Evolutionary conservation across 2,888 invertebrate genomes (phyloP).

Genomic region (Zhuqinia jingwanae): DNA sequence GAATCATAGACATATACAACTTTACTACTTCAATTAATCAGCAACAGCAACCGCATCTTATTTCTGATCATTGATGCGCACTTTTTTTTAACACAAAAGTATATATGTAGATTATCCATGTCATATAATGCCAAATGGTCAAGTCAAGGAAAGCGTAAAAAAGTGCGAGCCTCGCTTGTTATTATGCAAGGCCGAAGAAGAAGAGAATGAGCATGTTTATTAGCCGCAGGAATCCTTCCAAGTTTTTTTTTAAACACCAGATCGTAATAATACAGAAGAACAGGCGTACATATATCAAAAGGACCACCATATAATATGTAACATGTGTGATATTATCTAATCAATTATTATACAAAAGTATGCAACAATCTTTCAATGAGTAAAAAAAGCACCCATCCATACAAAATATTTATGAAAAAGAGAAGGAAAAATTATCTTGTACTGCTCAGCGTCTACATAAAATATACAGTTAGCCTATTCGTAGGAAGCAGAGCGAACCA

Average conservation of each 20-base stretch:
- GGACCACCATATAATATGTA: conserved; percentile 13
- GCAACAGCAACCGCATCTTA: neutral
- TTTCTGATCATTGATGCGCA: conserved; percentile 8
- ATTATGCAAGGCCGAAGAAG: conserved; percentile 61
- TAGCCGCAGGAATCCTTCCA: conserved; percentile 52
- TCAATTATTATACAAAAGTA: conserved; percentile 12
- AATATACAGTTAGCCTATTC: conserved; percentile 68
- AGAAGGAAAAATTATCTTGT: conserved; percentile 5
- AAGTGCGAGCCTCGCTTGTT: conserved; percentile 55
- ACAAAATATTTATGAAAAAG: neutral
- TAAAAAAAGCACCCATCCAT: neutral
- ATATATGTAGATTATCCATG: neutral
- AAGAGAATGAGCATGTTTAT: neutral
- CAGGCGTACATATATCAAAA: neutral
- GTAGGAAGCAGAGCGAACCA: conserved; percentile 69
- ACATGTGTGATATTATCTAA: neutral
- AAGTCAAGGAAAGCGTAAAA: conserved; percentile 48
- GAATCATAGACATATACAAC: neutral
- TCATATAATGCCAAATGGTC: neutral
- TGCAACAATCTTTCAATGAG: conserved; percentile 36
- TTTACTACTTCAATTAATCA: neutral
- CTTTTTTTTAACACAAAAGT: neutral
- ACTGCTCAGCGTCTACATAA: conserved; percentile 20
- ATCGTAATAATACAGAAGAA: conserved; percentile 55
- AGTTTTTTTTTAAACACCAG: conserved; percentile 53